These are phyloP conservation scores for Caenorhabditis sp. DNA, from an alignment of 2,888 invertebrate genomes.

Conservation along the genomic window DNA sequence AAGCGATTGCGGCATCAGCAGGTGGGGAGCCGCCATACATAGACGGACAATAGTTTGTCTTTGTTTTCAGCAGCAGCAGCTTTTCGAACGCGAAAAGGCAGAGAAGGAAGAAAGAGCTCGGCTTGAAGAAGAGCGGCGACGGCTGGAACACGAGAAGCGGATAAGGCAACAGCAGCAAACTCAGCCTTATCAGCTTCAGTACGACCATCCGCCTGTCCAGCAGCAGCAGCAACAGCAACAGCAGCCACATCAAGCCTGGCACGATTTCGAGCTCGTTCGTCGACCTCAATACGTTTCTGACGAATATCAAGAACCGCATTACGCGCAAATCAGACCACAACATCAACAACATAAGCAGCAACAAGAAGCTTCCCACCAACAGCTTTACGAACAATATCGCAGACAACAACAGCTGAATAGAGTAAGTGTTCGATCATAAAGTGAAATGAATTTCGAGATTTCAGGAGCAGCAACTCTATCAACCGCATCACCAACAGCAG, in stretches of 20 bases:
- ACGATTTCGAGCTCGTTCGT: slow-evolving; percentile 35
- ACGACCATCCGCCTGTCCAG: no score
- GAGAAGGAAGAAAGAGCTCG: slow-evolving; percentile 50
- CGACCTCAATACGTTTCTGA: slow-evolving; percentile 55
- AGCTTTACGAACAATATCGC: slow-evolving; percentile 60
- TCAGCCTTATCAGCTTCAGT: slow-evolving; percentile 66
- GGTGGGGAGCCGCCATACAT: slow-evolving; percentile 18
- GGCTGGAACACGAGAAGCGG: slow-evolving; percentile 45
- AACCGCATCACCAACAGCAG: slow-evolving; percentile 44
- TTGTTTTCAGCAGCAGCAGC: slow-evolving; percentile 51
- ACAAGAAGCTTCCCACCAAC: slow-evolving; percentile 41
- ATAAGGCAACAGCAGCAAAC: slow-evolving; percentile 62
- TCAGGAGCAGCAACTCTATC: slow-evolving; percentile 50
- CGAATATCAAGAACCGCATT: slow-evolving; percentile 57
- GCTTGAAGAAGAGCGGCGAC: slow-evolving; percentile 48
- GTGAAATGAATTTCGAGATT: background rate
- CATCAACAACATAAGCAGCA: slow-evolving; percentile 40
- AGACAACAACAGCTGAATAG: slow-evolving; percentile 51
- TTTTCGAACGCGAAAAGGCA: slow-evolving; percentile 57
- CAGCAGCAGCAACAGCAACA: slow-evolving; percentile 47
- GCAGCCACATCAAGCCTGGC: slow-evolving; percentile 46
- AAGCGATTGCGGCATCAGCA: slow-evolving; percentile 64
- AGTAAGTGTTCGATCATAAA: slow-evolving; percentile 4
- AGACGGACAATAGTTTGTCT: no score
- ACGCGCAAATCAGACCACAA: slow-evolving; percentile 55